Base-by-base conservation (phyloP, 2,113 vertebrate genomes). In the Antennarius striatus region DNA sequence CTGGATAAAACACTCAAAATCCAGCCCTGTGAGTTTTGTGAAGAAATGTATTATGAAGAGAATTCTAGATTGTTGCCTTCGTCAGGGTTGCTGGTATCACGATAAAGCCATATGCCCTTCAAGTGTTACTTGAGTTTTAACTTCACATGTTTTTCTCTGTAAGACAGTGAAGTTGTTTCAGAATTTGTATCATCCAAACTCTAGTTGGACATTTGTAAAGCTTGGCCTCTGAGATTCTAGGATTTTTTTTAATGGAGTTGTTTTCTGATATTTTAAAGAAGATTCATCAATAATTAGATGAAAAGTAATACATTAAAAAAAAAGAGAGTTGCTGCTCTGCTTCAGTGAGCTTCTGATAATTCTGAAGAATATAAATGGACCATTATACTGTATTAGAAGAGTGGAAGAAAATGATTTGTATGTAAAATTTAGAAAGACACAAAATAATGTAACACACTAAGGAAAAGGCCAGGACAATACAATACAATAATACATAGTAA, bases 391-490 rank as follows among this genome's bases (percentile, higher is more conserved):
- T 17, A 16, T 17, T 56, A 52, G 55, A 68, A 42, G 15, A 14
- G n/a, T 53, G 30, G 3, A 29, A 73, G 29, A 54, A 58, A 71
- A 62, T 56, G 39, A 47, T n/a, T 8, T 36, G 48, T 54, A 87
- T 36, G 9, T 73, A 84, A 86, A 78, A 85, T 87, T 87, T 22
- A 90, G 17, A 16, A 29, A 55, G 63, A 76, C 68, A 83, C 63
- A 85, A 77, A 84, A 84, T 45, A 78, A 67, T 45, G 29, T 50
- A 60, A 81, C 65, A 30, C 30, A 66, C 45, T 40, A 13, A 40
- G 0, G 43, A 4, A 36, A 36, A 29, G n/a, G 46, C 56, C 13
- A 53, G 30, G 22, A 49, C n/a, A 52, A 22, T 36, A 22, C 22
- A 30, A 16, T 53, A 9, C 3, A 12, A 16, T 57, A 28, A 49